Evolutionary conservation across 2,113 vertebrate species (phyloP), one percentile per base, ranked within the genome.

Genomic region (Carassius gibelio): DNA sequence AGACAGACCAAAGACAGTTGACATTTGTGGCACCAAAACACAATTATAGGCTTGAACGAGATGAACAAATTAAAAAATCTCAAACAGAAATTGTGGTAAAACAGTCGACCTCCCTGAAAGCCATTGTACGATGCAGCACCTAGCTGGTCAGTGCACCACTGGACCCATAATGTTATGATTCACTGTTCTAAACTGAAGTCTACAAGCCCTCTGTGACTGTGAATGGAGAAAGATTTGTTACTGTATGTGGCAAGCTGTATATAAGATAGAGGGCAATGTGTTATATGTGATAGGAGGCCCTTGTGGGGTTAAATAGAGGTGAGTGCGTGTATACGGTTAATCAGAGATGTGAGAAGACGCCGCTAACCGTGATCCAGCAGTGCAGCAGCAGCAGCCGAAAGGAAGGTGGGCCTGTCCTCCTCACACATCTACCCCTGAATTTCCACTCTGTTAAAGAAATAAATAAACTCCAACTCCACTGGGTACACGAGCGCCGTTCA

Each of bases 341-440:
- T 48, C 42, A 50, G 69, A 64, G 57, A 81, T 57, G 13, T 15
- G 50, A 77, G 45, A 69, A 52, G 71, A 66, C 36, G 23, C 52
- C 76, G 78, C 30, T 76, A 77, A 75, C 84, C 7, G 11, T n/a
- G 64, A 69, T 64, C 66, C 82, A 82, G 68, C 17, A 19, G 17
- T 59, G 55, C 17, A 8, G 55, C 55, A 59, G 55, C 42, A 83
- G 68, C 42, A 90, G 76, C 84, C 88, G 82, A 86, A 90, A 86
- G 62, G 83, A 90, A 93, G 90, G 84, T 91, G 88, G 88, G 85
- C 83, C 91, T 87, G 86, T 90, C 87, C 80, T 74, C 55, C 55
- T 77, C 36, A 75, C 64, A 52, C 50, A 77, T 89, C 85, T 83
- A 90, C 87, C 89, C 90, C 85, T 64, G 5, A 23, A 52, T 71